Percentiles rank a stretch among this genome's conserved stretches.
Evolutionary conservation across 1,140 invertebrate species (phyloP).

Genomic region (Drosophila erecta): DNA sequence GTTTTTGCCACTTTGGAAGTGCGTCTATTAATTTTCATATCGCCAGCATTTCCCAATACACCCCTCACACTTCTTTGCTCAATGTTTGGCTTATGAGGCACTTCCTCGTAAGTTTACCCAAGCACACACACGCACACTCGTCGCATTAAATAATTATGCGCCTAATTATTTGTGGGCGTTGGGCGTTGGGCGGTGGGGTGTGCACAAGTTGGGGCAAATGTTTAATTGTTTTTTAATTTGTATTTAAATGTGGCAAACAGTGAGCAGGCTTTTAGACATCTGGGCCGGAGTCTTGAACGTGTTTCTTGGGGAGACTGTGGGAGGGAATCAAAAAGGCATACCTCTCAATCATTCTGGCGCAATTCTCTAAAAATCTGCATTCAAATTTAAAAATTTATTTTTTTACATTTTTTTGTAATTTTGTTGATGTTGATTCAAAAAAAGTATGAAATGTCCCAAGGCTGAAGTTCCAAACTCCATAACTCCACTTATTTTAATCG

Average conservation of each 20-base stretch:
- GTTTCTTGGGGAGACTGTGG: neutral
- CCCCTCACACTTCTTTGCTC: constrained; percentile 1
- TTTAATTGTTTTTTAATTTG: constrained; percentile 65
- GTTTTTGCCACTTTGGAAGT: constrained; percentile 39
- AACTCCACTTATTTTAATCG: too few relatives aligned
- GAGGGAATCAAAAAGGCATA: too few relatives aligned
- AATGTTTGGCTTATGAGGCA: constrained; percentile 41
- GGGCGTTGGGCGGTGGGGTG: neutral
- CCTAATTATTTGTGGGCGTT: constrained; percentile 58
- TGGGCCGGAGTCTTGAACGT: constrained; percentile 6
- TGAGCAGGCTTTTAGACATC: constrained; percentile 18
- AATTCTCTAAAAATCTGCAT: too few relatives aligned
- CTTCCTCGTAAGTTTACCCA: constrained; percentile 32
- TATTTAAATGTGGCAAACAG: constrained; percentile 36
- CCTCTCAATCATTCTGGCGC: too few relatives aligned
- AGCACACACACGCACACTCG: constrained; percentile 25
- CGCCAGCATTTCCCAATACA: constrained; percentile 55
- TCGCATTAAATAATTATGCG: constrained; percentile 73
- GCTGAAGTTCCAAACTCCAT: too few relatives aligned
- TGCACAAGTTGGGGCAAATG: constrained; percentile 9
- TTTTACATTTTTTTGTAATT: too few relatives aligned
- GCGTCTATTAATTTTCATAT: constrained; percentile 72
- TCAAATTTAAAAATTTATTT: too few relatives aligned
- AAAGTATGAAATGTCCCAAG: too few relatives aligned
- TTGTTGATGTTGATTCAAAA: too few relatives aligned